Conservation (phyloP, 1,140 invertebrate genomes). For the Zaprionus capensis region DNA sequence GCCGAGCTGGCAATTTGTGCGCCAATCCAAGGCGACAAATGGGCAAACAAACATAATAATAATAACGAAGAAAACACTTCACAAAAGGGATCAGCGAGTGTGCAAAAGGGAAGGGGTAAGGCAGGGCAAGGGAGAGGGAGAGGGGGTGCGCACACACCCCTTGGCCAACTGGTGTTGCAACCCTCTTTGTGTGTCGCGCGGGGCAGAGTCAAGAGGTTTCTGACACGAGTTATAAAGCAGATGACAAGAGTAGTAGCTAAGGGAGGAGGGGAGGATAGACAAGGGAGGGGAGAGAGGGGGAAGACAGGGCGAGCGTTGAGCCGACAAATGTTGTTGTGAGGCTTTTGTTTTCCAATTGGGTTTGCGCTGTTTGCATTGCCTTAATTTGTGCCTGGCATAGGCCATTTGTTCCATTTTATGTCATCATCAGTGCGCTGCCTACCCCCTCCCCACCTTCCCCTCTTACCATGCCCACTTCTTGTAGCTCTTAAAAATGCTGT, state of each 20-base stretch:
- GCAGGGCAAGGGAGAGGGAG: background rate
- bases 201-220: constrained; percentile 69
- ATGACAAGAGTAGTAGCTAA: constrained; percentile 45
- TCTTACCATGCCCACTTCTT: too few relatives aligned
- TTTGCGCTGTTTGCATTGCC: constrained; percentile 75
- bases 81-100: constrained; percentile 59
- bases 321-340: constrained; percentile 67
- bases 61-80: constrained; percentile 64
- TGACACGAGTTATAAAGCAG: constrained; percentile 69
- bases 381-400: constrained; percentile 79
- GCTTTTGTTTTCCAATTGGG: constrained; percentile 73
- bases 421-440: constrained; percentile 64
- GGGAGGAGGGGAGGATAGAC: background rate
- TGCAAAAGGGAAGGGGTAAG: too few relatives aligned
- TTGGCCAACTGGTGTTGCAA: constrained; percentile 56
- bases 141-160: constrained; percentile 45
- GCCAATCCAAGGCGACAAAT: constrained; percentile 68
- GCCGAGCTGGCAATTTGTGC: constrained; percentile 59
- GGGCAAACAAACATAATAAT: constrained; percentile 82
- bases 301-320: constrained; percentile 31
- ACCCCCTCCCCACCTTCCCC: background rate
- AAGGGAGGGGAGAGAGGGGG: constrained; percentile 7
- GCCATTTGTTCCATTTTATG: constrained; percentile 82
- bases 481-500: constrained; percentile 59
- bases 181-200: constrained; percentile 18